These are phyloP conservation scores for Heteropelma amictum DNA, from an alignment of 2,888 invertebrate genomes.

Conservation along the genomic window DNA sequence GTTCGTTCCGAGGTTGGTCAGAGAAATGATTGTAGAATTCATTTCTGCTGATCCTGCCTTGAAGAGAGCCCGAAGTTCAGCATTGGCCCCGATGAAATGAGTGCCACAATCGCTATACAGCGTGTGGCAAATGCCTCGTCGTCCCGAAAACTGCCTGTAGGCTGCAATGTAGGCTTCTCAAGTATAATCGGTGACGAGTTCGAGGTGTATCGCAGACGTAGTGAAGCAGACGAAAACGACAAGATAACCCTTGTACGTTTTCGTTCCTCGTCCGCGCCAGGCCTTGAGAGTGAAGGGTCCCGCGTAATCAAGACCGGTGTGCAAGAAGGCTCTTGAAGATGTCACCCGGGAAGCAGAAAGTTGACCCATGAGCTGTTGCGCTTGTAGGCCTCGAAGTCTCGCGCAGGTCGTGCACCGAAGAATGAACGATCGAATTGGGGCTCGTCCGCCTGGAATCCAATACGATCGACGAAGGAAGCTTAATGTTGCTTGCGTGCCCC, in stretches of 20 bases:
- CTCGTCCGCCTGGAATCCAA: slow-evolving; percentile 46
- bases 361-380: slow-evolving; percentile 63
- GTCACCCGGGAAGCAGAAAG: slow-evolving; percentile 55
- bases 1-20: not conserved
- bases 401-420: slow-evolving; percentile 29
- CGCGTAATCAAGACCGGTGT: no score
- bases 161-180: slow-evolving; percentile 55
- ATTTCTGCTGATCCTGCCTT: no score
- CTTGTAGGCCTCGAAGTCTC: not conserved
- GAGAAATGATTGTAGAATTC: no score
- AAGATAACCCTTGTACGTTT: slow-evolving; percentile 55
- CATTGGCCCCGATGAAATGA: no score
- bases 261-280: slow-evolving; percentile 27
- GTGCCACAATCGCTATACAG: no score
- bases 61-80: no score
- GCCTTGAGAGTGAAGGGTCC: slow-evolving; percentile 46
- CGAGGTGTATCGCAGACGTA: slow-evolving; percentile 59
- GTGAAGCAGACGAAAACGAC: no score
- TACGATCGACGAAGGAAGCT: not conserved
- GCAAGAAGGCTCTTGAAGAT: slow-evolving; percentile 25
- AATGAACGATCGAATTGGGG: slow-evolving; percentile 35
- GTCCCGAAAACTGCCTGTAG: slow-evolving; percentile 53
- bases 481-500: slow-evolving; percentile 33
- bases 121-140: slow-evolving; percentile 55
- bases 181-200: slow-evolving; percentile 53